Conservation (phyloP, 2,888 invertebrate genomes). For the Brenthis hecate region DNA sequence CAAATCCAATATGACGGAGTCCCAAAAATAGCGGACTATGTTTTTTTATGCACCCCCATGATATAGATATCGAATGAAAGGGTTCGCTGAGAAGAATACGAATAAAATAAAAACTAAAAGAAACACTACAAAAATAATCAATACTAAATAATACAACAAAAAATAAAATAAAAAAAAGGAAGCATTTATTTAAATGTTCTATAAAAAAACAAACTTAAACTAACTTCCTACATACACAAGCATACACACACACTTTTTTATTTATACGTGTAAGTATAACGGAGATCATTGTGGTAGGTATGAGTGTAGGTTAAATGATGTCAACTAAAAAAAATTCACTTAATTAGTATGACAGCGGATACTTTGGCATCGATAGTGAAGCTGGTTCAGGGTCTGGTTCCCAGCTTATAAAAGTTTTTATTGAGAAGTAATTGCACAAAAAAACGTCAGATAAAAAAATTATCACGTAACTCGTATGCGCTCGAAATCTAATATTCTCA, state of each 20-base stretch:
- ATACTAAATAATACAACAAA: too few species aligned
- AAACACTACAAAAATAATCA: too few species aligned
- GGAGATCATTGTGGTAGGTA: constrained; percentile 53
- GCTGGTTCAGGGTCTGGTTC: constrained; percentile 37
- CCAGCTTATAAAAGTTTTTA: constrained; percentile 19
- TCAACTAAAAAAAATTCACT: constrained; percentile 79
- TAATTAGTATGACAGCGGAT: constrained; percentile 72
- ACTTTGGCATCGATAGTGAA: constrained; percentile 74
- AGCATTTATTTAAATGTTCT: too few species aligned
- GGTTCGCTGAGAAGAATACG: too few species aligned
- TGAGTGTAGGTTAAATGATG: constrained; percentile 71
- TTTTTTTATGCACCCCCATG: too few species aligned
- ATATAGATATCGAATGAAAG: too few species aligned
- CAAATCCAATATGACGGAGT: too few species aligned
- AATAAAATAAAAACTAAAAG: too few species aligned
- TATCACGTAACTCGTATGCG: constrained; percentile 20
- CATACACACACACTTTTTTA: background rate
- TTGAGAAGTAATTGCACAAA: constrained; percentile 22
- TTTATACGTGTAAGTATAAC: constrained; percentile 42
- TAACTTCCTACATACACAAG: too few species aligned
- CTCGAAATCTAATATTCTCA: constrained; percentile 20
- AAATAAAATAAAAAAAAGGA: too few species aligned
- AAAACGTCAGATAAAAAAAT: constrained; percentile 9
- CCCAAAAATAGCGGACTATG: too few species aligned
- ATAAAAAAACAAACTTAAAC: too few species aligned